Evolutionary conservation across 2,888 invertebrate genomes (phyloP), one percentile per base, ranked within the genome.

Genomic region (Limnephilus auricula): DNA sequence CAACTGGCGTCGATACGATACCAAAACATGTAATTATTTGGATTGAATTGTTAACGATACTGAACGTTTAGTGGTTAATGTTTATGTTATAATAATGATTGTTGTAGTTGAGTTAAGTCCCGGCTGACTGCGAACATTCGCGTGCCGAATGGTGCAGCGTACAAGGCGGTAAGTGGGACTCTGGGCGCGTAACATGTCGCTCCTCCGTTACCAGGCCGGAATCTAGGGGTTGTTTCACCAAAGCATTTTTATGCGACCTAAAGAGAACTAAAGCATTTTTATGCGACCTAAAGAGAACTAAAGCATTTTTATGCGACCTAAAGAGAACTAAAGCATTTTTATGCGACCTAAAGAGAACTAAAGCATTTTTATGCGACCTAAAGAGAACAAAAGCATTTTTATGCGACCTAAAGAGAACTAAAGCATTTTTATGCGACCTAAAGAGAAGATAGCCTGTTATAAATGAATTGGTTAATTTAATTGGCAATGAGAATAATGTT

Each of bases 111-210:
- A 65, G 15, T 65, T 65, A 65, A 65, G 15, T 87, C 31, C 78
- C 87, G 32, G 34, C 32, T 32, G 87, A n/a, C 78, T 65, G 78
- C 32, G 25, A n/a, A 25, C 25, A 86, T 90, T 86, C 30, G 90
- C 90, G 90, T 86, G 79, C 37, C 86, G 80, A 90, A 86, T 90
- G 90, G 87, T 87, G 87, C 87, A 86, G 90, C 79, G 85, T 79
- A 86, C 78, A 90, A 40, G 78, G 45, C 78, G 30, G 88, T 34
- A 82, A 82, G 80, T 65, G 50, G 90, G 82, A 34, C 31, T 82
- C 79, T 50, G 34, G 90, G 87, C 90, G 87, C 87, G 87, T 85
- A 85, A 85, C 85, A 45, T 85, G 40, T 87, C 87, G 87, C 87
- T 78, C 87, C 82, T 88, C 50, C 40, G 90, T 34, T 50, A 79